Conservation (phyloP, 2,888 invertebrate genomes). For the Biston stratarius region DNA sequence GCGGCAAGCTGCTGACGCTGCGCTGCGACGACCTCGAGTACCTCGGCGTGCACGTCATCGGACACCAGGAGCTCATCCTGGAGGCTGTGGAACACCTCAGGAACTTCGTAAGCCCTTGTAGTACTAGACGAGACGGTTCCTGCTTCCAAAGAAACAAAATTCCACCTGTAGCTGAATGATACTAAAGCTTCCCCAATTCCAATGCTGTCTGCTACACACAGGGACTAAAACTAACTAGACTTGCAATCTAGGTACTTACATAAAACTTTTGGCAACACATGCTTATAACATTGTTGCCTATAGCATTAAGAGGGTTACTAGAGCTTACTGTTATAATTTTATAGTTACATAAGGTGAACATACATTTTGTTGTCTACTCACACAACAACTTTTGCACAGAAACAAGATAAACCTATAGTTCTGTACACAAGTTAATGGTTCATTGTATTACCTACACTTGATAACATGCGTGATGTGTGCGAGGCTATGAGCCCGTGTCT, state of each 20-base stretch:
- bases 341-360: constrained; percentile 5
- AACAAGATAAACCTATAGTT: background rate
- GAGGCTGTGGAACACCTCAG: constrained; percentile 96
- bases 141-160: background rate
- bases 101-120: constrained; percentile 90
- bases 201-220: background rate
- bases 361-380: background rate
- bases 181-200: background rate
- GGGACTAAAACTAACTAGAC: background rate
- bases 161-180: background rate
- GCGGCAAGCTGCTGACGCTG: constrained; percentile 93
- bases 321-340: constrained; percentile 5
- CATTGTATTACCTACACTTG: constrained; percentile 1
- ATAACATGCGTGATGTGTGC: background rate
- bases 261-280: too few relatives aligned
- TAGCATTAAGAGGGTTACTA: background rate
- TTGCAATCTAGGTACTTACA: too few relatives aligned
- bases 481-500: background rate
- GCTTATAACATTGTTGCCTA: too few relatives aligned
- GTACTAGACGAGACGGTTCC: background rate
- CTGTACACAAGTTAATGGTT: background rate
- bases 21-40: constrained; percentile 95
- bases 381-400: too few relatives aligned
- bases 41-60: constrained; percentile 94
- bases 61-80: constrained; percentile 97